Percentiles rank a stretch among this genome's conserved stretches.
Evolutionary conservation across 2,113 vertebrate species (phyloP).

Genomic region (Pelecanus crispus): DNA sequence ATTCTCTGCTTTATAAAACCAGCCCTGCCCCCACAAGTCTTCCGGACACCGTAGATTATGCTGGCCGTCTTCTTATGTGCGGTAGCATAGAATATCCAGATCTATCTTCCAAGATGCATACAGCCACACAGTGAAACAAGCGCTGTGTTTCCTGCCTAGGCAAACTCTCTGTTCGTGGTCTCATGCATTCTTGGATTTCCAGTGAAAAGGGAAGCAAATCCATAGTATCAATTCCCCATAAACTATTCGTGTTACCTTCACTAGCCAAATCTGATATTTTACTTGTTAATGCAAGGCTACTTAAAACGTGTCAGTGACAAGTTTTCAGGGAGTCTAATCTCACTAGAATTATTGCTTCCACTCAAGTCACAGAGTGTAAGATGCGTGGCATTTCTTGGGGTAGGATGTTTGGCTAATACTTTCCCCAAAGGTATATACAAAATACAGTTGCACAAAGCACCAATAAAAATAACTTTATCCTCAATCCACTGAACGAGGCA

Average conservation of each 20-base stretch:
- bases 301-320: rapidly evolving
- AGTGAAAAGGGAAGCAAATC: neutral
- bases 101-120: neutral
- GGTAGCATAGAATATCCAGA: rapidly evolving
- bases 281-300: neutral
- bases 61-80: neutral
- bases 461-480: neutral
- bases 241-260: neutral
- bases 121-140: neutral
- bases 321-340: neutral
- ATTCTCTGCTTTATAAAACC: neutral
- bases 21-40: neutral
- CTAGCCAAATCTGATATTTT: neutral
- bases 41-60: neutral
- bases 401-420: neutral
- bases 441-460: neutral
- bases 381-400: neutral
- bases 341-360: neutral
- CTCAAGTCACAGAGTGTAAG: neutral
- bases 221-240: neutral
- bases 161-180: rapidly evolving
- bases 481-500: neutral
- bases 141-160: neutral
- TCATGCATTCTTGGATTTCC: neutral
- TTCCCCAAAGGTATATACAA: neutral